Evolutionary conservation across 2,113 vertebrate genomes (phyloP).

Genomic region (Misgurnus mizolepis): DNA sequence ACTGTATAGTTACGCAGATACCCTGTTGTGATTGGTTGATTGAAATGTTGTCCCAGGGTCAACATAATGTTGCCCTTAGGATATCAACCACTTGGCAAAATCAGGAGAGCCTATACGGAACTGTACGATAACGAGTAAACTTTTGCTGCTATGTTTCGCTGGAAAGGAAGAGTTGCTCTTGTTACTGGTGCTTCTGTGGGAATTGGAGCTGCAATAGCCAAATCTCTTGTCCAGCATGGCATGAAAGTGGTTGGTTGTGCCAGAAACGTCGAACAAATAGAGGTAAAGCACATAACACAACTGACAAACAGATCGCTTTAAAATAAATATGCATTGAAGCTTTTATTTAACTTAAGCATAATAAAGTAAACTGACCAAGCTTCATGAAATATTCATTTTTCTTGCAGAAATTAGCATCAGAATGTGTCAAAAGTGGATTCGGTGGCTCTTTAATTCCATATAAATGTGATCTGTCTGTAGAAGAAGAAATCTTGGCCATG

Average conservation of each 20-base stretch:
- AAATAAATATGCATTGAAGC: too few species aligned
- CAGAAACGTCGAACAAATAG: slow-evolving; percentile 80
- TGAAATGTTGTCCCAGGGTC: too few species aligned
- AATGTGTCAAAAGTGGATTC: slow-evolving; percentile 81
- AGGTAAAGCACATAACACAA: slow-evolving; percentile 68
- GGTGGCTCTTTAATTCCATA: slow-evolving; percentile 79
- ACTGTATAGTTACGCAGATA: too few species aligned
- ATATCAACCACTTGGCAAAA: too few species aligned
- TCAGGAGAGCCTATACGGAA: too few species aligned
- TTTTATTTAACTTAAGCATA: too few species aligned
- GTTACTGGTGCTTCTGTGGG: slow-evolving; percentile 86
- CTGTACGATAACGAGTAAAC: too few species aligned
- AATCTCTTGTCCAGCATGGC: slow-evolving; percentile 80
- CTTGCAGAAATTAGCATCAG: slow-evolving; percentile 64
- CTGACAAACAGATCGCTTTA: background rate
- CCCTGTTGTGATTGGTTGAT: too few species aligned
- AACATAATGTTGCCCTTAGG: too few species aligned
- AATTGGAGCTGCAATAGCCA: slow-evolving; percentile 80
- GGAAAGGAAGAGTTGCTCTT: slow-evolving; percentile 81
- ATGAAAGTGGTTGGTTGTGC: slow-evolving; percentile 87
- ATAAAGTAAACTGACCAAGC: background rate
- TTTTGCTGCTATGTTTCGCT: slow-evolving; percentile 78
- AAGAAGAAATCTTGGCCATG: slow-evolving; percentile 89
- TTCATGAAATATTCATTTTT: background rate
- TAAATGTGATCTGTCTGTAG: slow-evolving; percentile 82